Conservation (phyloP, 2,113 vertebrate species). For the Xyrauchen texanus region DNA sequence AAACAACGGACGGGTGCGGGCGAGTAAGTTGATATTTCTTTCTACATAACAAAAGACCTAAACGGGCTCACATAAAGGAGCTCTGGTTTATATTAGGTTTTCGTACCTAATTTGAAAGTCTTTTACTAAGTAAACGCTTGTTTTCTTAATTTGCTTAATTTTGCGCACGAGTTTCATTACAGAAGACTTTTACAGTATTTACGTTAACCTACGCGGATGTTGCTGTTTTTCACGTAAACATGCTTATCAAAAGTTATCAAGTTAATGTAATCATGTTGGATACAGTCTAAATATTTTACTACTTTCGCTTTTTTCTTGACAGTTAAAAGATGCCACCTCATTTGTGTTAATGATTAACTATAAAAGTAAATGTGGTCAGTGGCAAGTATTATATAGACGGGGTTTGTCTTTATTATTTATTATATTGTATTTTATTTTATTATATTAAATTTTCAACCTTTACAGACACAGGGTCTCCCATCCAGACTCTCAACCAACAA, state of each 20-base stretch:
- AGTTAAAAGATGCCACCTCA: too few relatives aligned
- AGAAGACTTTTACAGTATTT: background rate
- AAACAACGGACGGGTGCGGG: background rate
- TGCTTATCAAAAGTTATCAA: background rate
- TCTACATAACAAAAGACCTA: slow-evolving; percentile 13
- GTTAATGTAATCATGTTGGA: background rate
- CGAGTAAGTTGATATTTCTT: slow-evolving; percentile 24
- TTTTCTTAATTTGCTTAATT: background rate
- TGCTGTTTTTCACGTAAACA: background rate
- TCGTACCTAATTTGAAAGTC: background rate
- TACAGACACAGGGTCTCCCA: too few relatives aligned
- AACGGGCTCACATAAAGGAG: background rate
- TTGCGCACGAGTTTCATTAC: background rate
- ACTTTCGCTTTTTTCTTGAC: too few relatives aligned
- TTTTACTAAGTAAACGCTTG: background rate
- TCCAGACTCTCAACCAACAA: too few relatives aligned
- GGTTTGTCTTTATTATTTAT: too few relatives aligned
- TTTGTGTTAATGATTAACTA: background rate
- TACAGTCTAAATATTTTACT: background rate
- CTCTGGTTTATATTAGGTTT: background rate
- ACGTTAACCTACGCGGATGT: background rate
- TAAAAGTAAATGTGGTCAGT: background rate
- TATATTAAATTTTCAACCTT: too few relatives aligned
- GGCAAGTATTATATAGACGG: too few relatives aligned
- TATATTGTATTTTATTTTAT: too few relatives aligned